Evolutionary conservation across 2,797 vertebrate genomes (phyloP), one percentile per base, ranked within the genome.

Genomic region (Neosilurus hyrtlii): DNA sequence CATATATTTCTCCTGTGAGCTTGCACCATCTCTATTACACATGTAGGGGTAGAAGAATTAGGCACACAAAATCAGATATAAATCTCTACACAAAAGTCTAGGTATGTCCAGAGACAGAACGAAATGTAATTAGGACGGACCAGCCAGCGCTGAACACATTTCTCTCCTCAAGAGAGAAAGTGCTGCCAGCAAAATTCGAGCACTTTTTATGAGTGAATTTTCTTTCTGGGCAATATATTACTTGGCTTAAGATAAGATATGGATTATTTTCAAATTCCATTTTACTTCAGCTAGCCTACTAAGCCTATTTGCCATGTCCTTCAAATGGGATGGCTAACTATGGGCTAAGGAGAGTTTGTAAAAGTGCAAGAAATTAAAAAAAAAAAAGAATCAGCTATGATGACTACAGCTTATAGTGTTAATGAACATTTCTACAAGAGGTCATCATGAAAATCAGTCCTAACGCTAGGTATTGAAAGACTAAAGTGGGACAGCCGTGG

Each of bases 111-210:
- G 12, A 68, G 62, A 74, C 70, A 16, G 14, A 26, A 57, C 59
- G 9, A 59, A 80, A 75, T 30, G 22, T 62, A 80, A 59, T 74
- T 84, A 74, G 56, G 22, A 24, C 9, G 16, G 75, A 81, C 57
- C 75, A 65, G 57, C 51, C 59, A 54, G 80, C 30, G 18, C 75
- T 79, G 49, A 37, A 79, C 61, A 67, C 16, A 70, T 49, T 79
- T 80, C 65, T 68, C 35, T 82, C 43, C 49, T 59, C 72, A 6
- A 65, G 80, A 73, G 80, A 63, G 59, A 49, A 65, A 79, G 79
- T 63, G 8, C 49, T 51, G 15, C 57, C 51, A 18, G 49, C 22
- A 14, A 71, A 72, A 80, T 12, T 15, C 49, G 4, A 12, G 51
- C 26, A 26, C 35, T 66, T 83, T 37, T 71, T 26, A 68, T 14